Evolutionary conservation across 2,113 vertebrate species (phyloP).

Genomic region (Atractosteus spatula): DNA sequence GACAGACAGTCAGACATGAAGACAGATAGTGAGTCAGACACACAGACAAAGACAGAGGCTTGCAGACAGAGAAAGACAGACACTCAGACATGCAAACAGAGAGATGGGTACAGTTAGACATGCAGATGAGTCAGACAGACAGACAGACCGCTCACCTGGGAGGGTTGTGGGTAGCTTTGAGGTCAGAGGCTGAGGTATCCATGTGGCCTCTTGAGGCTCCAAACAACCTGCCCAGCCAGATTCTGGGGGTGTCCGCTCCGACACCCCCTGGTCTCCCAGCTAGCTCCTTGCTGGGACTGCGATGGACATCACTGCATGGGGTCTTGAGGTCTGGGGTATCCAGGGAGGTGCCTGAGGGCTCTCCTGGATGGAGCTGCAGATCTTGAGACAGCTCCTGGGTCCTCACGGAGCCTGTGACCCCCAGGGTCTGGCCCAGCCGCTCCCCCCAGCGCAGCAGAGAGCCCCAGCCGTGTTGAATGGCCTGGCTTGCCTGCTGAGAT

Average conservation of each 20-base stretch:
- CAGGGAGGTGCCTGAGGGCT: slow-evolving; percentile 18
- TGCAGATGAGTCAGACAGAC: no score
- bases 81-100: background rate
- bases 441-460: slow-evolving; percentile 77
- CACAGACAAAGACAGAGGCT: background rate
- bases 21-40: background rate
- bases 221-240: slow-evolving; percentile 79
- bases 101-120: no score
- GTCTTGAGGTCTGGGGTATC: slow-evolving; percentile 20
- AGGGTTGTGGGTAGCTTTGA: slow-evolving; percentile 21
- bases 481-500: slow-evolving; percentile 65
- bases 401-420: slow-evolving; percentile 35
- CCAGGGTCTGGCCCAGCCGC: slow-evolving; percentile 65
- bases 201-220: slow-evolving; percentile 66
- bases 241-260: no score
- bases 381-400: slow-evolving; percentile 15
- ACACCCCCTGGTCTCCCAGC: slow-evolving; percentile 41
- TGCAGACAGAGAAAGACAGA: background rate
- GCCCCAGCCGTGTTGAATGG: slow-evolving; percentile 80
- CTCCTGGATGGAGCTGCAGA: background rate
- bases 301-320: slow-evolving; percentile 41
- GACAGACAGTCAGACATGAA: background rate
- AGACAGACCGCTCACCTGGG: slow-evolving; percentile 48
- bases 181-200: slow-evolving; percentile 27
- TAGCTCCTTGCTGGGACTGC: slow-evolving; percentile 38